phyloP scores from a whole-genome alignment of 2,888 invertebrate genomes.

The Labia minor region DNA sequence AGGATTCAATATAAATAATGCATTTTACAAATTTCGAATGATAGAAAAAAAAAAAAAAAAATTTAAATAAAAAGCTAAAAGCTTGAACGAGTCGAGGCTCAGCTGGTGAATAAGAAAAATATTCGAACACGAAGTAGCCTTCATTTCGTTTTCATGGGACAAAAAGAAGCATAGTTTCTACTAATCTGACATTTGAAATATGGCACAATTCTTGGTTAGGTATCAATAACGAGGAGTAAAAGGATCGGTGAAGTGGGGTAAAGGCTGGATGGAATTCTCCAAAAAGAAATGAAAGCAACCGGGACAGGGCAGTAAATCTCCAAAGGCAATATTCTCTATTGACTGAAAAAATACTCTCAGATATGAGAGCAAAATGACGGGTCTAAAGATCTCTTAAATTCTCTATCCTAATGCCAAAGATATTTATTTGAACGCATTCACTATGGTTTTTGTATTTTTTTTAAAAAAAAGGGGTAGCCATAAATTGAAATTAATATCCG shows the following conservation, averaged over 20 bases:
- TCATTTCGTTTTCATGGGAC: not conserved
- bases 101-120: no score
- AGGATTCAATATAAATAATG: no score
- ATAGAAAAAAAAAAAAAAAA: no score
- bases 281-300: not conserved
- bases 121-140: no score
- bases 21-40: no score
- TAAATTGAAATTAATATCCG: no score
- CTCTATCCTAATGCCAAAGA: not conserved
- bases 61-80: no score
- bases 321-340: not conserved
- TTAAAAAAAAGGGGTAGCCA: no score
- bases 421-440: not conserved
- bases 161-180: conserved; percentile 6
- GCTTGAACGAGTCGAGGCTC: no score
- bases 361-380: not conserved
- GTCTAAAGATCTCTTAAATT: not conserved
- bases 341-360: not conserved
- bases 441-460: no score
- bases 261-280: not conserved
- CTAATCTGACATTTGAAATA: conserved; percentile 4
- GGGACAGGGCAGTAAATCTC: not conserved
- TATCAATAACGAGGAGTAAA: conserved; percentile 3
- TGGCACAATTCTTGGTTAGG: not conserved
- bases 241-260: not conserved